phyloP scores from a whole-genome alignment of 2,888 invertebrate genomes.

The Phasia obesa region DNA sequence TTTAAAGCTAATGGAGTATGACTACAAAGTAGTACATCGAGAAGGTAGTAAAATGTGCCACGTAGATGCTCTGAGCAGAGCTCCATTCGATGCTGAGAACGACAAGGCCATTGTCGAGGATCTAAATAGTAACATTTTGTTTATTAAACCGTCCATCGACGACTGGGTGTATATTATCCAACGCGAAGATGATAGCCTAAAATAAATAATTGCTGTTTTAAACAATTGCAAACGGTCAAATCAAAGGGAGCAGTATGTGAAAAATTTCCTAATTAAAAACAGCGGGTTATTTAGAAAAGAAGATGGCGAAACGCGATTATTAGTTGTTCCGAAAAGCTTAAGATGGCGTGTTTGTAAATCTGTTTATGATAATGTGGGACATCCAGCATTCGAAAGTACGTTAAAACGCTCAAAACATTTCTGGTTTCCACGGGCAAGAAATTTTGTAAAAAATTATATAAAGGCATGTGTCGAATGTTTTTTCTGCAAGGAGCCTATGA shows the following conservation, averaged over 20 bases:
- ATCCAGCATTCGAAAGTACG: too few species aligned
- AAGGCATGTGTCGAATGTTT: too few species aligned
- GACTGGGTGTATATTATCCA: conserved; percentile 66
- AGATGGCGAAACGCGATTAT: too few species aligned
- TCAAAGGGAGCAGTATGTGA: conserved; percentile 12
- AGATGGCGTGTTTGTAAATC: too few species aligned
- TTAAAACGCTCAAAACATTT: too few species aligned
- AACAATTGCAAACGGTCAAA: background rate
- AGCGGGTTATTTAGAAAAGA: conserved; percentile 21
- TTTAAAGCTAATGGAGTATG: background rate
- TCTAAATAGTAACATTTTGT: conserved; percentile 24
- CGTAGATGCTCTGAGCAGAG: conserved; percentile 76
- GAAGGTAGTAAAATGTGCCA: too few species aligned
- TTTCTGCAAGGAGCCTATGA: too few species aligned
- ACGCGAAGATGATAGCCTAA: conserved; percentile 35
- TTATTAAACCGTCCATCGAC: conserved; percentile 29
- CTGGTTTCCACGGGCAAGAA: too few species aligned
- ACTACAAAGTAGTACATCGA: background rate
- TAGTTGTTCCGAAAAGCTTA: too few species aligned
- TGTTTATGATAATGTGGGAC: too few species aligned
- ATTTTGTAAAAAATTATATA: too few species aligned
- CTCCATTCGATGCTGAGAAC: conserved; percentile 14
- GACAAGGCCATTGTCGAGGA: too few species aligned
- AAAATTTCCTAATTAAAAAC: conserved; percentile 44
- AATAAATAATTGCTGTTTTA: conserved; percentile 35